phyloP scores from a whole-genome alignment of 2,113 vertebrate genomes.

The Notiomystis cincta region DNA sequence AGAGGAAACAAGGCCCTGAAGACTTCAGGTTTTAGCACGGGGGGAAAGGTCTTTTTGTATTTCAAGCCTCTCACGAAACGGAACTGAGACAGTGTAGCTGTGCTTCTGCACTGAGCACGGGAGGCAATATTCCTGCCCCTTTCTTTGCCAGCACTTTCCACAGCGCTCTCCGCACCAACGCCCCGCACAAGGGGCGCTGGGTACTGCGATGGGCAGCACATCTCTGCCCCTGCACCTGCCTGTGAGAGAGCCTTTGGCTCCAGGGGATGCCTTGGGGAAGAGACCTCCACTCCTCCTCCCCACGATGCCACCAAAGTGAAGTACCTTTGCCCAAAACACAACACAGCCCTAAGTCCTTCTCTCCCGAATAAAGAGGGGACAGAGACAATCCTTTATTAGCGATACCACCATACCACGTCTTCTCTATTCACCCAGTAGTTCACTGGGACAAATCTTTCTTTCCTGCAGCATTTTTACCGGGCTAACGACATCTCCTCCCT shows the following conservation, averaged over 20 bases:
- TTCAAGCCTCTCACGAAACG: neutral
- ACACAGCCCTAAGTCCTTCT: neutral
- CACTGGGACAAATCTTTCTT: neutral
- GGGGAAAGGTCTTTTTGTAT: neutral
- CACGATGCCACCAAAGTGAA: neutral
- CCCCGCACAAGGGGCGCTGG: neutral
- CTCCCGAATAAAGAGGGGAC: neutral
- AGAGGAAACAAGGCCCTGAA: neutral
- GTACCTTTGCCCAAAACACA: neutral
- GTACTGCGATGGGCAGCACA: neutral
- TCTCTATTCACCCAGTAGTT: rapidly evolving
- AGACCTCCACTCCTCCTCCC: neutral
- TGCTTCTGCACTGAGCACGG: neutral
- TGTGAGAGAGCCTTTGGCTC: neutral
- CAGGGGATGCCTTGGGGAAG: rapidly evolving
- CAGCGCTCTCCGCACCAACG: neutral
- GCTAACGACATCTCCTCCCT: neutral
- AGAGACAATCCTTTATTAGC: neutral
- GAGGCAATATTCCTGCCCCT: neutral
- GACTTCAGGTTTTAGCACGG: neutral
- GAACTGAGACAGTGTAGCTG: neutral
- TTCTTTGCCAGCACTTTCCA: neutral
- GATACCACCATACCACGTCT: rapidly evolving
- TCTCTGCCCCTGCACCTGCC: neutral
- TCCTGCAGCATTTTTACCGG: neutral